Evolutionary conservation across 2,797 vertebrate species (phyloP).

Genomic region (Sphenopsis melanotis): DNA sequence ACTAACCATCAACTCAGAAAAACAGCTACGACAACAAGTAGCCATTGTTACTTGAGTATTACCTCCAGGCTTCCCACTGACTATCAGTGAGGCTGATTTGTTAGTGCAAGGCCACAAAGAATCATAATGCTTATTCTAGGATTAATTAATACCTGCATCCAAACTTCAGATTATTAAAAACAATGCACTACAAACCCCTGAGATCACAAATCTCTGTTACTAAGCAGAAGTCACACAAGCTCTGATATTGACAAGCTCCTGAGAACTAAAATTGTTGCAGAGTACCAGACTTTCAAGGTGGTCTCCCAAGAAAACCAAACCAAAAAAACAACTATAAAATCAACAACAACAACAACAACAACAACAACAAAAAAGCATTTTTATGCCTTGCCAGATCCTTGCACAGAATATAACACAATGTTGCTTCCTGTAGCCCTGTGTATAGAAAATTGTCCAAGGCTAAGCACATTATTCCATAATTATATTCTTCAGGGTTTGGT

Average conservation of each 20-base stretch:
- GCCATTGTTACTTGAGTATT: neutral
- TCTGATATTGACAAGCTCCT: neutral
- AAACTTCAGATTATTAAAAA: neutral
- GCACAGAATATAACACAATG: neutral
- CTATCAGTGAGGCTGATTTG: neutral
- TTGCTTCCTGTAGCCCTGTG: neutral
- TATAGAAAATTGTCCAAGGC: neutral
- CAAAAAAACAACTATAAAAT: neutral
- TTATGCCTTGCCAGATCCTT: neutral
- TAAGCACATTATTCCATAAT: neutral
- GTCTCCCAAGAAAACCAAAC: neutral
- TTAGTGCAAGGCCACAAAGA: neutral
- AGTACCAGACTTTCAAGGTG: neutral
- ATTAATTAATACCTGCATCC: neutral
- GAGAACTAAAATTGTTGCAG: neutral
- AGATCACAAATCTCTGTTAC: neutral
- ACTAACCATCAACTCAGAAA: neutral
- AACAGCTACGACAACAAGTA: neutral
- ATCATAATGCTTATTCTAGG: neutral
- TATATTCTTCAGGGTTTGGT: neutral
- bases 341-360: no score
- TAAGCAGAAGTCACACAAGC: neutral
- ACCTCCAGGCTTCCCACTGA: neutral
- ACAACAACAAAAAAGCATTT: neutral
- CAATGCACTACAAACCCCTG: neutral